Conservation (phyloP, 2,888 invertebrate genomes). For the Athalia circularis region DNA sequence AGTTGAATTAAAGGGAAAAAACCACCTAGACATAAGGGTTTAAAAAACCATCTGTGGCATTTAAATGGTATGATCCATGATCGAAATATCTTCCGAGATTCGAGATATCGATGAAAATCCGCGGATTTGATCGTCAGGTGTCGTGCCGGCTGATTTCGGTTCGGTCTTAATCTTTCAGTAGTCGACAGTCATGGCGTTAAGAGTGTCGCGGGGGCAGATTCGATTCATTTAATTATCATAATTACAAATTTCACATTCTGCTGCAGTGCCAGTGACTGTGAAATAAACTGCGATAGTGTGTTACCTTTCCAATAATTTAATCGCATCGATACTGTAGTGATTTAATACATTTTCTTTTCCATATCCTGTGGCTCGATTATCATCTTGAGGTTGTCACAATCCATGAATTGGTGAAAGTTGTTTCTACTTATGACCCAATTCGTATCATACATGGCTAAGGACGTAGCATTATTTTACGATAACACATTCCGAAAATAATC, state of each 20-base stretch:
- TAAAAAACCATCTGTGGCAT: no score
- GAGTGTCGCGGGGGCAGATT: constrained; percentile 9
- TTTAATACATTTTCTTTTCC: no score
- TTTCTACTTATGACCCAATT: constrained; percentile 59
- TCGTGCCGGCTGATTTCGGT: neutral
- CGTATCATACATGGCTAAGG: neutral
- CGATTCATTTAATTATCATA: constrained; percentile 40
- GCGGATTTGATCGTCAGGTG: no score
- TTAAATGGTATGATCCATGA: no score
- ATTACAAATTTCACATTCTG: constrained; percentile 67
- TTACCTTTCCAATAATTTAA: neutral
- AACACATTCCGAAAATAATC: neutral
- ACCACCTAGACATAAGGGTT: no score
- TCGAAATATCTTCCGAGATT: no score
- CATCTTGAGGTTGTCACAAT: constrained; percentile 1
- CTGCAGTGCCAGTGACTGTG: constrained; percentile 74
- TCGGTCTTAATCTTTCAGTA: constrained; percentile 23
- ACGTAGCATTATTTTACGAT: no score
- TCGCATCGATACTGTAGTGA: no score
- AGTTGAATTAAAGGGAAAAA: no score
- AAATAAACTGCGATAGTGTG: constrained; percentile 53
- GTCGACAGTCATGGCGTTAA: constrained; percentile 39
- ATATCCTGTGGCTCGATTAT: no score
- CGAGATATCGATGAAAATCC: no score
- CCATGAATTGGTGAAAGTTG: constrained; percentile 57